A percentile compares a stretch with the other conserved stretches of the same genome.
Evolutionary conservation across 2,113 vertebrate species (phyloP).

Genomic region (Engraulis encrasicolus): DNA sequence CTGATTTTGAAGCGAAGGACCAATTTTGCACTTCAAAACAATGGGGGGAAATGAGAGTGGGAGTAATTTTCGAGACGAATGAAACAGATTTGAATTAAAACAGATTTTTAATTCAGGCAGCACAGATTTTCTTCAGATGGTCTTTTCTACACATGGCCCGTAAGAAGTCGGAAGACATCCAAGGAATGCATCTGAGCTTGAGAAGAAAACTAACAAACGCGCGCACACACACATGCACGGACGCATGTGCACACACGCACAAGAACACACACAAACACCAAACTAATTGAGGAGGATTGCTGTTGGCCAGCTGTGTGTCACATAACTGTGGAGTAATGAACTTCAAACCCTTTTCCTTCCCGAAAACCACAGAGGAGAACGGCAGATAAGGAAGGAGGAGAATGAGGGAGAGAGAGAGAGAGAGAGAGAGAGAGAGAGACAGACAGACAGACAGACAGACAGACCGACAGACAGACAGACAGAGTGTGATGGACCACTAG

Average conservation of each 20-base stretch:
- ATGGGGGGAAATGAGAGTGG: not conserved
- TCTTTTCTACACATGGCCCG: not conserved
- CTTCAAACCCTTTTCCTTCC: conserved; percentile 34
- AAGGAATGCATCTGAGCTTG: not conserved
- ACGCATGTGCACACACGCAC: no score
- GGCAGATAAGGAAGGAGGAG: not conserved
- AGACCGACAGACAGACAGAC: no score
- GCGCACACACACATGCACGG: no score
- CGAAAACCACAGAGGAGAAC: conserved; percentile 36
- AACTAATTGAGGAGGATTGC: conserved; percentile 12
- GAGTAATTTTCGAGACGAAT: not conserved
- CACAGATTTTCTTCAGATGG: conserved; percentile 11
- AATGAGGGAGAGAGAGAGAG: not conserved
- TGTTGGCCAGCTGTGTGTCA: conserved; percentile 35
- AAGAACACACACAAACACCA: not conserved
- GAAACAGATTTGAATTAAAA: not conserved
- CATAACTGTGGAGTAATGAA: conserved; percentile 45
- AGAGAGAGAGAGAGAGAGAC: not conserved
- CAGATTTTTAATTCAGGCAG: not conserved
- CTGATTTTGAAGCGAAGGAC: not conserved
- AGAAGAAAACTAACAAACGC: no score
- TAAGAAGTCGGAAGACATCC: not conserved
- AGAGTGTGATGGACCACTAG: no score
- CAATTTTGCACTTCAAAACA: not conserved
- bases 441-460: not conserved